A percentile compares a stretch with the other conserved stretches of the same genome.
phyloP scores from a whole-genome alignment of 1,140 invertebrate species.

The Gryon sp. region DNA sequence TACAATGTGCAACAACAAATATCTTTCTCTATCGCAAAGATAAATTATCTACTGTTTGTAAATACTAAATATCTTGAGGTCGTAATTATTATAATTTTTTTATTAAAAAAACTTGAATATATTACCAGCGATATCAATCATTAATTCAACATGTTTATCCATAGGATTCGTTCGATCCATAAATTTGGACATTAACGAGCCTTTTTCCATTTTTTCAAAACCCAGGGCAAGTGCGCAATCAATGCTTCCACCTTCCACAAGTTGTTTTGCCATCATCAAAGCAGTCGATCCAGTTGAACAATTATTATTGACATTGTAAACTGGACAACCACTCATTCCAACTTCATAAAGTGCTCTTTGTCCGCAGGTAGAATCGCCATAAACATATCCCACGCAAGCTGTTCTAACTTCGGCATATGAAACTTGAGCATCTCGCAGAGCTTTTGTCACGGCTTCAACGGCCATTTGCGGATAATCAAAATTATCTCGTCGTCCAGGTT shows the following conservation, averaged over 20 bases:
- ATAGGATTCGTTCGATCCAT: slow-evolving; percentile 95
- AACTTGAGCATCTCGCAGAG: slow-evolving; percentile 92
- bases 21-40: too few species aligned
- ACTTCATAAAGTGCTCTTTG: slow-evolving; percentile 96
- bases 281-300: slow-evolving; percentile 98
- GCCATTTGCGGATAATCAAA: slow-evolving; percentile 97
- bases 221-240: slow-evolving; percentile 96
- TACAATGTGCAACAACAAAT: too few species aligned
- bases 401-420: slow-evolving; percentile 90
- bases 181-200: slow-evolving; percentile 90
- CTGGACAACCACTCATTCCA: slow-evolving; percentile 97
- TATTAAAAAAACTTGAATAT: too few species aligned
- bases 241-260: slow-evolving; percentile 90
- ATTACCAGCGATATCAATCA: slow-evolving; percentile 88
- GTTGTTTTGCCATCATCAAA: slow-evolving; percentile 92
- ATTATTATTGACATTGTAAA: slow-evolving; percentile 99
- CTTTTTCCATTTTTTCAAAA: slow-evolving; percentile 98
- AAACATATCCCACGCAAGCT: slow-evolving; percentile 96
- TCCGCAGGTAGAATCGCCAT: slow-evolving; percentile 97
- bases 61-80: too few species aligned
- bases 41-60: too few species aligned
- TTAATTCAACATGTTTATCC: slow-evolving; percentile 93
- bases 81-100: too few species aligned
- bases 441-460: slow-evolving; percentile 94
- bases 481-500: slow-evolving; percentile 89